Conservation (phyloP, 2,797 vertebrate species). For the Clarias laeviceps region DNA sequence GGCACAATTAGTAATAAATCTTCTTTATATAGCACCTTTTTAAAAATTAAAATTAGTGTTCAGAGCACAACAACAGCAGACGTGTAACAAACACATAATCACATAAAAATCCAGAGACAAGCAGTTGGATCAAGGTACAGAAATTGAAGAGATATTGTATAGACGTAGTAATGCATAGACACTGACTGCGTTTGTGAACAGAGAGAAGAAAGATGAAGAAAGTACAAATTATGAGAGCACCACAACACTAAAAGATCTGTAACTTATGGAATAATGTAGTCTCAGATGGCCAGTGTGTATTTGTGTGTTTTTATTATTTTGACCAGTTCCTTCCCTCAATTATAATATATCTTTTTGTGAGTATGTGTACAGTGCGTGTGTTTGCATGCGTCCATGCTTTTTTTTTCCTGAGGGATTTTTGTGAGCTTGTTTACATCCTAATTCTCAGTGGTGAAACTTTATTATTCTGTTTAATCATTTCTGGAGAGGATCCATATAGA, state of each 20-base stretch:
- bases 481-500: conserved; percentile 79
- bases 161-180: neutral
- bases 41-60: neutral
- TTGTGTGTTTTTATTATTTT: neutral
- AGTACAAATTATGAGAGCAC: neutral
- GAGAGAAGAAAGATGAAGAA: neutral
- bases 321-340: neutral
- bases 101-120: neutral
- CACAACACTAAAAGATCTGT: neutral
- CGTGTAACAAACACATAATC: neutral
- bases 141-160: neutral
- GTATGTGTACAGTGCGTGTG: neutral
- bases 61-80: neutral
- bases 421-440: conserved; percentile 81
- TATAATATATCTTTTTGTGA: neutral
- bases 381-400: conserved; percentile 9
- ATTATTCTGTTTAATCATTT: conserved; percentile 84
- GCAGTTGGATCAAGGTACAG: neutral
- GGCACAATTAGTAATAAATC: neutral
- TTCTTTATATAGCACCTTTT: neutral
- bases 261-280: neutral
- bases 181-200: neutral
- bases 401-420: conserved; percentile 60
- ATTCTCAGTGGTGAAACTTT: conserved; percentile 80
- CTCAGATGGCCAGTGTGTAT: neutral